Base-by-base conservation (phyloP, 2,113 vertebrate species). In the Zeus faber region DNA sequence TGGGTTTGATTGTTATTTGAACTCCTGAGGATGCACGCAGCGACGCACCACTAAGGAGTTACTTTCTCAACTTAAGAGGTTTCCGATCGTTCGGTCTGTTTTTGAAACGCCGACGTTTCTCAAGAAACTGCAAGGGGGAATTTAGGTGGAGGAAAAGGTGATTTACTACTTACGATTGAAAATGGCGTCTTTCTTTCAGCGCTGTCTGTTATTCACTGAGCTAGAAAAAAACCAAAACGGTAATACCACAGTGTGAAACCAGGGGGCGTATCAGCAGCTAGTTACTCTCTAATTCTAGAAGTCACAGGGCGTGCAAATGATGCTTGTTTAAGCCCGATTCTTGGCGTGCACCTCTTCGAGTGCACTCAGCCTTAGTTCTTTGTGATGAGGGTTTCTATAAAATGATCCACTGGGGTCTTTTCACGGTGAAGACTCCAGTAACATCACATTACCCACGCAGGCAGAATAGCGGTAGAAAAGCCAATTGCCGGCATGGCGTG, bases 1-100 rank as follows among this genome's bases (percentile, higher is more conserved):
- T 17, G 49, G 54, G 20, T 43, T 47, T 63, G 37, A 79, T 79
- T 65, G 52, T 65, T 66, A 39, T 66, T 62, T 31, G 2, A 61
- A 49, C 63, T 33, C 43, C 46, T 60, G 60, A 65, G 49, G 58
- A 75, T 54, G 43, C 21, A 35, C 33, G 50, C 56, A 53, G 57
- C 48, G 48, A 64, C 24, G 44, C 35, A 43, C 22, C n/a, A n/a
- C n/a, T n/a, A n/a, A n/a, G n/a, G n/a, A n/a, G n/a, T n/a, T n/a
- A n/a, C n/a, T n/a, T n/a, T n/a, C n/a, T n/a, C n/a, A n/a, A n/a
- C n/a, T n/a, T n/a, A n/a, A n/a, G n/a, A n/a, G n/a, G n/a, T n/a
- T n/a, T n/a, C n/a, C n/a, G n/a, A n/a, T n/a, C n/a, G n/a, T n/a
- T n/a, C n/a, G n/a, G n/a, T n/a, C n/a, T n/a, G n/a, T n/a, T n/a